Percentiles rank a stretch among this genome's conserved stretches.
Conservation (phyloP, 2,113 vertebrate genomes). For the Entelurus aequoreus region DNA sequence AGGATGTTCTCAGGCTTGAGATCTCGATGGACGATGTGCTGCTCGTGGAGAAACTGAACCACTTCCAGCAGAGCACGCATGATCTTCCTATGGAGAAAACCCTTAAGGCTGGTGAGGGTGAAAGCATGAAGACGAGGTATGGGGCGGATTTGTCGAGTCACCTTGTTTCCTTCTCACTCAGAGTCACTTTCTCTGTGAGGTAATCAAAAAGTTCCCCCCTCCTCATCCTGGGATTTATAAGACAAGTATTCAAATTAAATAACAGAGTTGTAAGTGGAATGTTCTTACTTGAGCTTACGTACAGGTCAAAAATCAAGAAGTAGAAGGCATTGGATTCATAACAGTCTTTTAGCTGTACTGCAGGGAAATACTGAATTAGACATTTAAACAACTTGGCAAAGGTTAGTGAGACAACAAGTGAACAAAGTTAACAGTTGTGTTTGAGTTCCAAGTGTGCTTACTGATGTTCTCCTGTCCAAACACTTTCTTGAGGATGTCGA, state of each 20-base stretch:
- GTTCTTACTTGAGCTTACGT: conserved; percentile 67
- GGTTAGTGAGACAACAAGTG: neutral
- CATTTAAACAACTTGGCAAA: neutral
- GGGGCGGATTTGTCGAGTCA: conserved; percentile 33
- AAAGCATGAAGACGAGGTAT: neutral
- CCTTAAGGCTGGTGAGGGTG: neutral
- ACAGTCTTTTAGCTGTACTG: conserved; percentile 95
- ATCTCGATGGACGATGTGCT: conserved; percentile 92
- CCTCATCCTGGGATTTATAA: conserved; percentile 81
- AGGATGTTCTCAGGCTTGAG: conserved; percentile 97
- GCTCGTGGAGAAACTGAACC: conserved; percentile 81
- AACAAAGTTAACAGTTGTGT: neutral
- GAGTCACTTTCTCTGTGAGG: conserved; percentile 93
- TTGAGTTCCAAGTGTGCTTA: conserved; percentile 65
- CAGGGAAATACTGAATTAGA: conserved; percentile 27
- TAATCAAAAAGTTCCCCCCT: conserved; percentile 97
- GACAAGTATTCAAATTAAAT: neutral
- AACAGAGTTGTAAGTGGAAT: neutral
- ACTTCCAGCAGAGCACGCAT: conserved; percentile 91
- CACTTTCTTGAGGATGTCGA: conserved; percentile 90
- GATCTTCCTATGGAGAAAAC: conserved; percentile 79
- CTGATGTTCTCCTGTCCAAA: conserved; percentile 86
- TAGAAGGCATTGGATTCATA: conserved; percentile 92
- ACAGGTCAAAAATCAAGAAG: conserved; percentile 98
- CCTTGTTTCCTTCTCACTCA: conserved; percentile 97